Evolutionary conservation across 2,888 invertebrate genomes (phyloP), one percentile per base, ranked within the genome.

Genomic region (Odontocerum albicorne): DNA sequence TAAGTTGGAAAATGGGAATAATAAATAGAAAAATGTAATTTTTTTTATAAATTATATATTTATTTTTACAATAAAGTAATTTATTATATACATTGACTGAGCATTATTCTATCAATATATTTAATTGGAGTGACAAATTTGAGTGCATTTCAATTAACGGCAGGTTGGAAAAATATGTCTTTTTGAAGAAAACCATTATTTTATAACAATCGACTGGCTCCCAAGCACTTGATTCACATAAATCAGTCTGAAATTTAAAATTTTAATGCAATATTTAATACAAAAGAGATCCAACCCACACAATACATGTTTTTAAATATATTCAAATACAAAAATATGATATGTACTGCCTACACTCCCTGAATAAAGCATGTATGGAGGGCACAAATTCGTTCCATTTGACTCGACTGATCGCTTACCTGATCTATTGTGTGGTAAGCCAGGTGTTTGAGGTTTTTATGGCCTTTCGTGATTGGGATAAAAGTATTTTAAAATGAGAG

Each of bases 181-280:
- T 40, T 31, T 22, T 13, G 17, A 49, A 39, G 31, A 49, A 49
- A 15, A 32, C 19, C 10, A 19, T 13, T 31, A 49, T 39, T 27
- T 49, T 49, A 15, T 39, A 49, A 17, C 38, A 40, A 12, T 39
- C 39, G 17, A 27, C 19, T 20, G 49, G 49, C n/a, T 49, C 49
- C 39, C 38, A 39, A 4, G 38, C 12, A 27, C 39, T 19, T 6
- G 3, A 8, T 16, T 19, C 16, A 15, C 21, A 10, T 16, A 27
- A 49, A 27, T 19, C 12, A 19, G 17, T 31, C 49, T 49, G 49
- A 1, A 39, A 49, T 16, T n/a, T 35, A 35, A 10, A 35, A 12
- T 4, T n/a, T 35, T 8, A 6, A 35, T 35, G 10, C 10, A n/a
- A 6, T 4, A 12, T 35, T 35, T 4, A 35, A 35, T 35, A 12